Evolutionary conservation across 2,113 vertebrate species (phyloP).

Genomic region (Aramus guarauna): DNA sequence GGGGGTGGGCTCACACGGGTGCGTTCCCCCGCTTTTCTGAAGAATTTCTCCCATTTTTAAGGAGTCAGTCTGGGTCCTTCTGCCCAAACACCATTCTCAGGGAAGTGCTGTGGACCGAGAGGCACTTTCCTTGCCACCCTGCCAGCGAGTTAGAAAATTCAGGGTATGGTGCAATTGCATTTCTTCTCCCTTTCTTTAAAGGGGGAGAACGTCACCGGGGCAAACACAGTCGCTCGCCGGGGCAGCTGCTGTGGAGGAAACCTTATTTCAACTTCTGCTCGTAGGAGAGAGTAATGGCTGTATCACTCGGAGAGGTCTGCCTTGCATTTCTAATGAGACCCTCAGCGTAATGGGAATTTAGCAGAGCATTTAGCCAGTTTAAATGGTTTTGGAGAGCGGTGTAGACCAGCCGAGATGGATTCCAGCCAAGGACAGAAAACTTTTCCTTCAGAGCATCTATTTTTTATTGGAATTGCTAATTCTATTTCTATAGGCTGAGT

Average conservation of each 20-base stretch:
- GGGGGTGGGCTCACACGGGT: neutral
- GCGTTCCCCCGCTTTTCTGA: neutral
- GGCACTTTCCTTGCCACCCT: neutral
- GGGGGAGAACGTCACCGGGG: neutral
- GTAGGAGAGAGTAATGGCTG: neutral
- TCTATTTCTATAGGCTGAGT: constrained; percentile 51
- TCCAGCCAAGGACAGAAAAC: constrained; percentile 18
- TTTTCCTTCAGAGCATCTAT: constrained; percentile 29
- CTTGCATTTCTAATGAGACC: constrained; percentile 39
- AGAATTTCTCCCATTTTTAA: neutral
- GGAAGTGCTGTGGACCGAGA: neutral
- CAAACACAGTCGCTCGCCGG: accelerated
- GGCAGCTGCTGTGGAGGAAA: neutral
- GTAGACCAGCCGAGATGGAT: neutral
- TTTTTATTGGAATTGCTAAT: constrained; percentile 59
- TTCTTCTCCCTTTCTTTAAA: neutral
- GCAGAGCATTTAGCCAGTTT: neutral
- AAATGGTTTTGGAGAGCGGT: constrained; percentile 5
- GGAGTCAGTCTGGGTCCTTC: neutral
- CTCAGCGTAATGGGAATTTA: neutral
- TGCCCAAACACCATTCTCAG: neutral
- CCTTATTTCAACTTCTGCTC: neutral
- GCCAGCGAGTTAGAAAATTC: neutral
- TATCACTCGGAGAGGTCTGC: neutral
- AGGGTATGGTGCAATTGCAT: neutral